Evolutionary conservation across 2,113 vertebrate species (phyloP).

Genomic region (Pica pica): DNA sequence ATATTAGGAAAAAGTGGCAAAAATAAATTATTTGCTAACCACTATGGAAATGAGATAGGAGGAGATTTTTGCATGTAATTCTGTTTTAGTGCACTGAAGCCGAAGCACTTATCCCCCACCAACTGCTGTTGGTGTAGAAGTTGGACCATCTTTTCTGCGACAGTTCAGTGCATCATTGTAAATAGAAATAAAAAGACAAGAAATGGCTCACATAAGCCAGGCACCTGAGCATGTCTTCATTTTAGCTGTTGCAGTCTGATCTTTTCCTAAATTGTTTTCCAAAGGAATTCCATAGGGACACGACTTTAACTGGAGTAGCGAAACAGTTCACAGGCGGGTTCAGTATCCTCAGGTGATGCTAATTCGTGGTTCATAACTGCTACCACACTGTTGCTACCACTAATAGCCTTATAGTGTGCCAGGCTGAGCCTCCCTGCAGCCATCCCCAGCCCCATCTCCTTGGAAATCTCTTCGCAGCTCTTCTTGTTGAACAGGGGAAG

Average conservation of each 20-base stretch:
- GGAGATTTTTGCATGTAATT: not conserved
- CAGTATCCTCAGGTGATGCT: not conserved
- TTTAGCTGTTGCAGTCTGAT: not conserved
- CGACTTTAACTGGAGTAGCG: not conserved
- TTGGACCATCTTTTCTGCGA: not conserved
- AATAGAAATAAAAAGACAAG: not conserved
- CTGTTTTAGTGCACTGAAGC: not conserved
- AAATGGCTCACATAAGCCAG: not conserved
- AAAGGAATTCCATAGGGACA: not conserved
- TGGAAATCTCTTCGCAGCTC: not conserved
- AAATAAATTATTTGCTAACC: not conserved
- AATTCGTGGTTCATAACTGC: not conserved
- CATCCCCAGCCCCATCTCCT: not conserved
- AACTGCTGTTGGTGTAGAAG: not conserved
- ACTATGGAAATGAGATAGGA: not conserved
- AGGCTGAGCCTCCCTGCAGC: not conserved
- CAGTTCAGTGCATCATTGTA: not conserved
- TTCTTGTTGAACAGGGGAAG: not conserved
- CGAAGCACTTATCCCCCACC: not conserved
- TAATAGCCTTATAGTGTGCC: not conserved
- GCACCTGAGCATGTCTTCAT: not conserved
- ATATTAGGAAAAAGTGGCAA: not conserved
- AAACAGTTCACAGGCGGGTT: not conserved
- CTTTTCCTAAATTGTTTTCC: not conserved
- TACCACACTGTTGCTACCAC: not conserved